Conservation (phyloP, 2,888 invertebrate species). For the Xestia ashworthii region DNA sequence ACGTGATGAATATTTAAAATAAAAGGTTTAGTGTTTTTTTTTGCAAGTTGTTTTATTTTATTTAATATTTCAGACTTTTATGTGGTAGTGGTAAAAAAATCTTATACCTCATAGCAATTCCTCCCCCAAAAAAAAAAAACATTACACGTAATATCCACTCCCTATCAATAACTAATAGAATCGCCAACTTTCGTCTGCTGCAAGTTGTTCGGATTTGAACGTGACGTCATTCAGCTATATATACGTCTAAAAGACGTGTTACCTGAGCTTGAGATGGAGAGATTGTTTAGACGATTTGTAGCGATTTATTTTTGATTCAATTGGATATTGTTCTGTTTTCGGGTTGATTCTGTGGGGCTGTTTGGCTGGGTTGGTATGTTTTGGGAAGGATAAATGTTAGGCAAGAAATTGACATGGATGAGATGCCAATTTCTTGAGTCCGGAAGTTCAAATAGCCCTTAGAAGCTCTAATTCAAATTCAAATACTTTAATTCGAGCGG, state of each 20-base stretch:
- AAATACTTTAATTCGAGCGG: no score
- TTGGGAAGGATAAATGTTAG: neutral
- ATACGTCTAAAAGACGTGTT: slow-evolving; percentile 69
- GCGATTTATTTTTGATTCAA: slow-evolving; percentile 41
- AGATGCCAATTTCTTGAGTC: neutral
- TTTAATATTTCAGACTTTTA: no score
- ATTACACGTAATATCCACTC: slow-evolving; percentile 75
- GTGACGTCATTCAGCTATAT: slow-evolving; percentile 86
- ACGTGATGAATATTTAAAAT: neutral
- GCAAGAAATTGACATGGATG: neutral
- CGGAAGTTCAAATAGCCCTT: neutral
- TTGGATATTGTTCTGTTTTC: slow-evolving; percentile 8
- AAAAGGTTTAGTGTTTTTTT: no score
- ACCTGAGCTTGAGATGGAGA: slow-evolving; percentile 56
- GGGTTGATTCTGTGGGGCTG: neutral
- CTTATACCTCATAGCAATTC: slow-evolving; percentile 52
- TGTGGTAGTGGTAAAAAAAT: no score
- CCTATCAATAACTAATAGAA: slow-evolving; percentile 84
- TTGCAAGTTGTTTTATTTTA: no score
- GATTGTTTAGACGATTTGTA: slow-evolving; percentile 49
- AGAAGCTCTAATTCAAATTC: neutral
- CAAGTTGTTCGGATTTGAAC: slow-evolving; percentile 82
- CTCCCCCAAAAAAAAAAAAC: slow-evolving; percentile 27
- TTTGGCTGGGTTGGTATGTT: neutral
- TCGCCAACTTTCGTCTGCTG: slow-evolving; percentile 82